Base-by-base conservation (phyloP, 2,888 invertebrate genomes). In the Thysanoteuthis rhombus region DNA sequence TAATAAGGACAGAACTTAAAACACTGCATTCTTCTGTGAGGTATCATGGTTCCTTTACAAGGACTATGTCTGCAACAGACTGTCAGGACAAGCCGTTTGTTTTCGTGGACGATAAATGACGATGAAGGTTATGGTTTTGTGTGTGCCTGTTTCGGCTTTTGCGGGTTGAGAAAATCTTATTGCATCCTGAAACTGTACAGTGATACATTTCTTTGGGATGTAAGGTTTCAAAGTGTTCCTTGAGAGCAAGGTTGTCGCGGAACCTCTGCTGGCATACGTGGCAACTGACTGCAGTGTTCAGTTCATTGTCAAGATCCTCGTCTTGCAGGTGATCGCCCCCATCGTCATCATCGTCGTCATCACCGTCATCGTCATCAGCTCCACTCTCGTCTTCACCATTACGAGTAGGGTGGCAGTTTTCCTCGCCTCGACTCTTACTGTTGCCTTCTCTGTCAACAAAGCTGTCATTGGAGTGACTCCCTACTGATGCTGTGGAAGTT, bases 61-160 rank as follows among this genome's bases (percentile, higher is more conserved):
- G 93, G 93, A 93, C 93, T 93, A 93, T 45, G 58, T 47, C 93
- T 58, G 45, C 52, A 52, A 52, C 36, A 93, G 47, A 47, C 91
- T 93, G 89, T 95, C 94, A 95, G 39, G 95, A 95, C 40, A 95
- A 93, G 8, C 95, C 94, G 52, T 94, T 95, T 93, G 94, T 94
- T 91, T 94, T 95, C 38, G 93, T 94, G 40, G 94, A 93, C 90
- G 94, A 91, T 45, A 96, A 94, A 94, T 96, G 95, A 92, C 96
- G 94, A 94, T 98, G 98, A 42, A 98, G 96, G 94, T 97, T 97
- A 94, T 98, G 98, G 95, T 98, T 98, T 95, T 98, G 98, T 94
- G 98, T 98, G 97, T 98, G 98, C 93, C 98, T 97, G 96, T 98
- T 98, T 94, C 98, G 97, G 95, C 98, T 98, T 94, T 98, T 98